phyloP scores from a whole-genome alignment of 2,113 vertebrate species.

The Tetrax tetrax region DNA sequence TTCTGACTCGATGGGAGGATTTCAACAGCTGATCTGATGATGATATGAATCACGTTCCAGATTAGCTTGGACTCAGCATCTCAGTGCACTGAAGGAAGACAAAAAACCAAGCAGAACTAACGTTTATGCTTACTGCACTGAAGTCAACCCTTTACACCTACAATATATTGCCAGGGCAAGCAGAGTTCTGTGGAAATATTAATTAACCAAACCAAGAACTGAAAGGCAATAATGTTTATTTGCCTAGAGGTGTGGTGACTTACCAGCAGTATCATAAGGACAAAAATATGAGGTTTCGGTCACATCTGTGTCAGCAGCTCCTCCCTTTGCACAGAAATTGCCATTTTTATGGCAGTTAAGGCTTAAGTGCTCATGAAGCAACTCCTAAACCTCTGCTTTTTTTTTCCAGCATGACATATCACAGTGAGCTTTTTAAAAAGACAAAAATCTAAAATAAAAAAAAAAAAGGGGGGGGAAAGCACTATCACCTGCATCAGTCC shows the following conservation, averaged over 20 bases:
- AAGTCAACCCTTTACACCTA: neutral
- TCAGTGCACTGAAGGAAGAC: neutral
- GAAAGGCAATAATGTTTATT: neutral
- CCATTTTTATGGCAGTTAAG: neutral
- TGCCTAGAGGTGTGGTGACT: neutral
- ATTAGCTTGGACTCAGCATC: neutral
- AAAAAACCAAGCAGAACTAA: neutral
- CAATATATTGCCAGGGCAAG: neutral
- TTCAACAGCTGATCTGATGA: neutral
- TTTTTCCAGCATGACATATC: neutral
- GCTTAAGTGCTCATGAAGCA: neutral
- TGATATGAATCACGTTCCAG: neutral
- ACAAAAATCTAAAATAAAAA: neutral
- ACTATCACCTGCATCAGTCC: neutral
- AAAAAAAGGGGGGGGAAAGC: neutral
- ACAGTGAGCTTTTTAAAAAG: neutral
- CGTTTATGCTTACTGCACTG: neutral
- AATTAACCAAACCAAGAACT: neutral
- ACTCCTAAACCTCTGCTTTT: neutral
- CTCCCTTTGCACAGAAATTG: neutral
- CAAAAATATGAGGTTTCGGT: neutral
- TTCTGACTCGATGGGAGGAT: neutral
- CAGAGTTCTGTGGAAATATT: neutral
- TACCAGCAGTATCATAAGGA: neutral
- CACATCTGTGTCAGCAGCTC: neutral